phyloP scores from a whole-genome alignment of 2,888 invertebrate species.

The Nomada ruficornis region DNA sequence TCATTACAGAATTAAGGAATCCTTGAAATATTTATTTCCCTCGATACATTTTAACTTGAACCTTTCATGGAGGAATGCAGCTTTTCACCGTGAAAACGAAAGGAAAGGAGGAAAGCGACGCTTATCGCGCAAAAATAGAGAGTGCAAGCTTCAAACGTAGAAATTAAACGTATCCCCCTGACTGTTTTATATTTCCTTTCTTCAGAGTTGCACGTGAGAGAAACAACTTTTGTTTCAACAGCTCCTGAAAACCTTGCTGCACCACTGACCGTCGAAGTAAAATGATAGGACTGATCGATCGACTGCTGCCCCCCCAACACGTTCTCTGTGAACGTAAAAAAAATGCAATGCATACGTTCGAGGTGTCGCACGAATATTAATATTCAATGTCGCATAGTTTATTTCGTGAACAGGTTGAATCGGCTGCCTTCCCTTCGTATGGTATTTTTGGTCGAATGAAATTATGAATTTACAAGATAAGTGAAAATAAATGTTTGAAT shows the following conservation, averaged over 20 bases:
- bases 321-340: conserved; percentile 23
- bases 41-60: not conserved
- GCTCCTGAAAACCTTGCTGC: conserved; percentile 2
- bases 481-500: not conserved
- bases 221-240: not conserved
- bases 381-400: conserved; percentile 23
- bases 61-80: not conserved
- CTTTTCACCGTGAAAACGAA: not conserved
- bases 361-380: conserved; percentile 42
- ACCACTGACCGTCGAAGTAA: conserved; percentile 44
- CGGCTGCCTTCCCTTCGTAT: not conserved
- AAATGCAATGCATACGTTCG: conserved; percentile 20
- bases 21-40: not conserved
- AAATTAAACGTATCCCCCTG: not conserved
- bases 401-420: not conserved
- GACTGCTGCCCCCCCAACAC: conserved; percentile 9
- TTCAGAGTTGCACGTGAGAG: not conserved
- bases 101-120: not conserved
- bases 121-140: conserved; percentile 14
- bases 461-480: not conserved
- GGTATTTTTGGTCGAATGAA: not conserved
- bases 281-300: conserved; percentile 49
- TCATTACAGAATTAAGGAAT: not conserved
- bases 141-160: conserved; percentile 1
- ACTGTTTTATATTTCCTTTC: not conserved